Conservation (phyloP, 30 jellyfish, hydroid and myxozoan species). For the Morbakka virulenta region DNA sequence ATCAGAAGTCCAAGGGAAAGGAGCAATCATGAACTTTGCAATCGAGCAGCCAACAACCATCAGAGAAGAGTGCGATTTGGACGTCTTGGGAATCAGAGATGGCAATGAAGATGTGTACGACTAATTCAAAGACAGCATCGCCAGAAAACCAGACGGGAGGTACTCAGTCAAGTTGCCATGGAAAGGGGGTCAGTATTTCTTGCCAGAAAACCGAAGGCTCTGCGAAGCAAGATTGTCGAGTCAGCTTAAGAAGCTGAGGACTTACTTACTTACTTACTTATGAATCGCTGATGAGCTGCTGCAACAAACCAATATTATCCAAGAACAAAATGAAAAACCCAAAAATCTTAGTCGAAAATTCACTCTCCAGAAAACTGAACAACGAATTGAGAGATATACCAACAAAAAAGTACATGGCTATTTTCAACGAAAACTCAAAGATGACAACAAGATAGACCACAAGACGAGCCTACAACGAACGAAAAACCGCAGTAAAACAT, state of each 20-base stretch:
- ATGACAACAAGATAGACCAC: no score
- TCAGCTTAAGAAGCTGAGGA: slow-evolving; percentile 2
- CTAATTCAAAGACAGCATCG: slow-evolving; percentile 6
- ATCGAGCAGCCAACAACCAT: slow-evolving; percentile 11
- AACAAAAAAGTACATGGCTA: no score
- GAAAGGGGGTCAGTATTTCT: slow-evolving; percentile 12
- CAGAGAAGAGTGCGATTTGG: slow-evolving; percentile 5
- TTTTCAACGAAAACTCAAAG: no score
- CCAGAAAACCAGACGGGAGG: slow-evolving; percentile 13
- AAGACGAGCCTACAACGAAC: no score
- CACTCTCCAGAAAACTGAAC: no score
- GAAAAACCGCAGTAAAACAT: no score
- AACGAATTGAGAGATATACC: no score
- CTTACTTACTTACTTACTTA: no score
- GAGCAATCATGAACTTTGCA: neutral
- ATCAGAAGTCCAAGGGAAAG: neutral
- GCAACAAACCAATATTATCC: no score
- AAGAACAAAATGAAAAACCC: no score
- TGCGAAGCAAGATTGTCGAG: slow-evolving; percentile 17
- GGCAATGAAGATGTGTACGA: slow-evolving; percentile 29
- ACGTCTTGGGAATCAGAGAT: slow-evolving; percentile 25
- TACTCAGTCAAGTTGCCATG: slow-evolving; percentile 43
- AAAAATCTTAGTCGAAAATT: no score
- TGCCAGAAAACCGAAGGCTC: slow-evolving; percentile 11
- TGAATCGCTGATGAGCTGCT: no score